Percentiles rank a stretch among this genome's conserved stretches.
phyloP scores from a whole-genome alignment of 2,113 vertebrate genomes.

The Lampris incognitus region DNA sequence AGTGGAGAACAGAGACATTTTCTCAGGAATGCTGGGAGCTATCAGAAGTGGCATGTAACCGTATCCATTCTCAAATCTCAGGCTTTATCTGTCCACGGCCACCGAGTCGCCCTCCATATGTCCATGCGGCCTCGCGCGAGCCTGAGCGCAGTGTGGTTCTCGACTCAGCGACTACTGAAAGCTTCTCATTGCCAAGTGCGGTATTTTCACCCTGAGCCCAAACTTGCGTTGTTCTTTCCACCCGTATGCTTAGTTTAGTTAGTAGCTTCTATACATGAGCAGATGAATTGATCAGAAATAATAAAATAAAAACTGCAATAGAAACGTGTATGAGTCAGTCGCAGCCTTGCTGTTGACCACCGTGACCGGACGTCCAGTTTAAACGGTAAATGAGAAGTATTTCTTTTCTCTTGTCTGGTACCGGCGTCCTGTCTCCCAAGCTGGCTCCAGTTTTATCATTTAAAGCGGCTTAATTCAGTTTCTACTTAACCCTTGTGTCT shows the following conservation, averaged over 20 bases:
- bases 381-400: too few relatives aligned
- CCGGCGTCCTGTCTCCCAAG: neutral
- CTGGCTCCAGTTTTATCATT: constrained; percentile 15
- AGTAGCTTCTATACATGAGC: too few relatives aligned
- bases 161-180: neutral
- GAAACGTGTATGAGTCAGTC: too few relatives aligned
- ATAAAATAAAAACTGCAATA: too few relatives aligned
- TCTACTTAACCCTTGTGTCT: constrained; percentile 1
- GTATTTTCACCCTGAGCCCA: too few relatives aligned
- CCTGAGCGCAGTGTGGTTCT: constrained; percentile 38
- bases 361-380: too few relatives aligned
- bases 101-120: constrained; percentile 58
- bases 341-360: too few relatives aligned
- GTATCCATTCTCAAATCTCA: constrained; percentile 75
- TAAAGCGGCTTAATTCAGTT: constrained; percentile 32
- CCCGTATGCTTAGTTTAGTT: too few relatives aligned
- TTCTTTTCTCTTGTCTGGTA: neutral
- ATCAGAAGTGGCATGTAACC: constrained; percentile 77
- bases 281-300: too few relatives aligned
- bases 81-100: constrained; percentile 59
- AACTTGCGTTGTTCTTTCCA: too few relatives aligned
- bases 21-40: constrained; percentile 73
- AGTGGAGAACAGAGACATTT: constrained; percentile 65
- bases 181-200: too few relatives aligned
- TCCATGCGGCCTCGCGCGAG: constrained; percentile 48